These are phyloP conservation scores for Cataglyphis hispanica DNA, from an alignment of 1,140 invertebrate genomes.

Conservation along the genomic window DNA sequence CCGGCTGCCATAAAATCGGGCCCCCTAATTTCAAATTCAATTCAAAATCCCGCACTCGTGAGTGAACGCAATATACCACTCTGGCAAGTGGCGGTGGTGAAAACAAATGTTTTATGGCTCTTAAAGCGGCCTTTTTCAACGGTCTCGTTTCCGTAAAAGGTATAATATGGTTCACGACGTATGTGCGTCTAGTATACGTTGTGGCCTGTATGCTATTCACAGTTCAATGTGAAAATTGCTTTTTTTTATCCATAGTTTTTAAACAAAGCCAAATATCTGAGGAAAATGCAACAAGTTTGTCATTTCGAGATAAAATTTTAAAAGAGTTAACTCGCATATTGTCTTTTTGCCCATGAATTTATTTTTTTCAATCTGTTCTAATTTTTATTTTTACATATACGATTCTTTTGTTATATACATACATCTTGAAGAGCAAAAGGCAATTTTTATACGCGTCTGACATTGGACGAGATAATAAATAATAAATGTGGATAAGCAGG, in stretches of 20 bases:
- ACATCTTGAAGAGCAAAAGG: not conserved
- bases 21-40: conserved; percentile 84
- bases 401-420: not conserved
- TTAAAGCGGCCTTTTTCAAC: conserved; percentile 80
- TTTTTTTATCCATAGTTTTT: not conserved
- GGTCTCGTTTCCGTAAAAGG: conserved; percentile 67
- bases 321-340: not conserved
- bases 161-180: conserved; percentile 48
- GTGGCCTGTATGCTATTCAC: not conserved
- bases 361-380: not conserved
- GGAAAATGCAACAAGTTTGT: not conserved
- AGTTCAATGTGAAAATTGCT: not conserved
- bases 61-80: conserved; percentile 76
- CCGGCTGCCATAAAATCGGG: conserved; percentile 81
- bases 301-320: not conserved
- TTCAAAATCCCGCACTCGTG: conserved; percentile 78
- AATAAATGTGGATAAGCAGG: conserved; percentile 55
- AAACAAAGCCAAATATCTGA: not conserved
- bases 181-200: not conserved
- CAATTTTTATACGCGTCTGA: conserved; percentile 31
- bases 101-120: conserved; percentile 85
- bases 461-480: conserved; percentile 47
- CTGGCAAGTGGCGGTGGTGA: conserved; percentile 68
- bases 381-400: not conserved
- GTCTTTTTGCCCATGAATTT: not conserved